Percentiles rank a stretch among this genome's conserved stretches.
Evolutionary conservation across 53 echinoderm and acorn worm genomes (phyloP).

Genomic region (Pentamera pediparva): DNA sequence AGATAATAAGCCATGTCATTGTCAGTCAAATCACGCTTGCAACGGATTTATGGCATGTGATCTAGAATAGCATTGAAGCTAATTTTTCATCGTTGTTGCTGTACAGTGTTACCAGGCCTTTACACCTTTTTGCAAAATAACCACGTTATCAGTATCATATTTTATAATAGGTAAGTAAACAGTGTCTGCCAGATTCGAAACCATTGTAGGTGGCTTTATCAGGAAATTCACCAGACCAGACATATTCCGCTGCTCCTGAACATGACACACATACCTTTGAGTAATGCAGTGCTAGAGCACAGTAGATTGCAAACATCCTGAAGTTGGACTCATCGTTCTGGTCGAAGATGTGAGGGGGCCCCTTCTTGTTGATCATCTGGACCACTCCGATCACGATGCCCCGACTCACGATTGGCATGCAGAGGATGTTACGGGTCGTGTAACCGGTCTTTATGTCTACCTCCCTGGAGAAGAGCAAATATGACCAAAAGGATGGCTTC

Average conservation of each 20-base stretch:
- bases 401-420: slow-evolving; percentile 88
- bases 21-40: too few species aligned
- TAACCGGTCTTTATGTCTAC: slow-evolving; percentile 80
- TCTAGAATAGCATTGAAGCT: too few species aligned
- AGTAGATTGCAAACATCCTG: slow-evolving; percentile 91
- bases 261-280: slow-evolving; percentile 58
- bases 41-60: too few species aligned
- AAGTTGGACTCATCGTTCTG: slow-evolving; percentile 86
- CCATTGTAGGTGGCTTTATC: too few species aligned
- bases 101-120: too few species aligned
- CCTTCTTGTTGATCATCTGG: slow-evolving; percentile 85
- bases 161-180: too few species aligned
- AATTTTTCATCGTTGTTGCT: too few species aligned
- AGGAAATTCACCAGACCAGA: not conserved
- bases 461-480: slow-evolving; percentile 47
- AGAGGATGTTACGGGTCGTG: slow-evolving; percentile 81
- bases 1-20: too few species aligned
- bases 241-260: not conserved
- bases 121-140: too few species aligned
- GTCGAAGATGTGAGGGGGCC: slow-evolving; percentile 52
- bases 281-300: slow-evolving; percentile 92
- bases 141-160: too few species aligned
- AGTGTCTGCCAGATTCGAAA: too few species aligned
- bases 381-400: slow-evolving; percentile 84
- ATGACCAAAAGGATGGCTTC: not conserved